Conservation (phyloP, 1,140 invertebrate species). For the Bombyx mori region ASM3026992v2 NC_085133.1:8102001-8102500, state of each 20-base stretch:
- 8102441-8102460: constrained; percentile 37
- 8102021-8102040: constrained; percentile 29
- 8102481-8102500: constrained; percentile 66
- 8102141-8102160: neutral
- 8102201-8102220: neutral
- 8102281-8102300: constrained; percentile 84
- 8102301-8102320: constrained; percentile 87
- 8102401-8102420: too few species aligned
- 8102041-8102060: constrained; percentile 34
- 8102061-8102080: constrained; percentile 17
- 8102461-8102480: constrained; percentile 68
- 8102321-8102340: constrained; percentile 58
- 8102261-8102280: constrained; percentile 79
- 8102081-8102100: constrained; percentile 36
- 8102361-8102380: too few species aligned
- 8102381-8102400: too few species aligned
- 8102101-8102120: constrained; percentile 24
- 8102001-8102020: constrained; percentile 29
- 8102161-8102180: constrained; percentile 15
- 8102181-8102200: too few species aligned
- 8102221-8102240: constrained; percentile 5
- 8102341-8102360: neutral
- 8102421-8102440: too few species aligned
- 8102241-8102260: constrained; percentile 74
- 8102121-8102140: constrained; percentile 13